phyloP scores from a whole-genome alignment of 2,113 vertebrate genomes.

The Jacana jacana region DNA sequence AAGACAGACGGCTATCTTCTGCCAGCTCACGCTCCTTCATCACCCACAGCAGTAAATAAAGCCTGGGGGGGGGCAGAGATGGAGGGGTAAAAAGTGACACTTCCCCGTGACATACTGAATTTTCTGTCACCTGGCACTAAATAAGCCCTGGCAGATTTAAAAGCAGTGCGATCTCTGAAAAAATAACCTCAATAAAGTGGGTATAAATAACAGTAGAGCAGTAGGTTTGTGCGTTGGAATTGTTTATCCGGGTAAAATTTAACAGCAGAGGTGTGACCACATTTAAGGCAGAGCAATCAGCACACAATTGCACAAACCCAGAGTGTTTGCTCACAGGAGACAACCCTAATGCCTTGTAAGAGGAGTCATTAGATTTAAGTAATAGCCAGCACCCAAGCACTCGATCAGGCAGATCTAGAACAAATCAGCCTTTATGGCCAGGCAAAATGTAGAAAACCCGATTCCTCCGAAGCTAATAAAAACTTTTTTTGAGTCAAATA shows the following conservation, averaged over 20 bases:
- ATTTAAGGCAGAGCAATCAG: background rate
- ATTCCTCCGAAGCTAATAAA: conserved; percentile 67
- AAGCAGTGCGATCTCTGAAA: background rate
- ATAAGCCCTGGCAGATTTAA: background rate
- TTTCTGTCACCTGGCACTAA: background rate
- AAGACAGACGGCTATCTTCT: background rate
- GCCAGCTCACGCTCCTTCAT: background rate
- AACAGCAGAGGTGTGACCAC: conserved; percentile 31
- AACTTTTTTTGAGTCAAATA: conserved; percentile 35
- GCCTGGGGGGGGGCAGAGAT: background rate
- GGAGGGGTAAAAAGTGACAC: background rate
- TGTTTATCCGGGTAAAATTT: conserved; percentile 42
- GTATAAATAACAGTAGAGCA: background rate
- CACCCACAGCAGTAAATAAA: background rate
- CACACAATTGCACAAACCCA: background rate
- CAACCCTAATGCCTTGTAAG: conserved; percentile 2
- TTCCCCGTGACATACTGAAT: background rate
- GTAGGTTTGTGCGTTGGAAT: background rate
- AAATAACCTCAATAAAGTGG: conserved; percentile 6
- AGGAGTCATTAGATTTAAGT: conserved; percentile 57
- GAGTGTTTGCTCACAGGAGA: conserved; percentile 22
- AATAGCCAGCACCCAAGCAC: conserved; percentile 48
- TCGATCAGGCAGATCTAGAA: conserved; percentile 4
- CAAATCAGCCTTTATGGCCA: conserved; percentile 66
- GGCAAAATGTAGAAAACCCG: conserved; percentile 45